Evolutionary conservation across 2,113 vertebrate species (phyloP).

Genomic region (Cinclus mexicanus): DNA sequence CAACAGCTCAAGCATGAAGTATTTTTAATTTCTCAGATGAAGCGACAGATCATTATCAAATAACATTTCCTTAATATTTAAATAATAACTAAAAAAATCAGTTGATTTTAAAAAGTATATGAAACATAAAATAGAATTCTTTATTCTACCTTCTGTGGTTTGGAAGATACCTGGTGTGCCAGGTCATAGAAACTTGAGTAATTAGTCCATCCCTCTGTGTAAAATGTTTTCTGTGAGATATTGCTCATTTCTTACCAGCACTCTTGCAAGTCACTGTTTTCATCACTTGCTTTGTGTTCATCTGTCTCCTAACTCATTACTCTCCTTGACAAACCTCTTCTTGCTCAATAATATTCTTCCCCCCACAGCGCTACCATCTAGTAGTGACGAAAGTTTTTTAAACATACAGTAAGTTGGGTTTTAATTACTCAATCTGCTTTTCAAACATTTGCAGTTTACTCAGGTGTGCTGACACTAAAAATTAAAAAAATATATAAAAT

Average conservation of each 20-base stretch:
- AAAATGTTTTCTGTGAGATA: not conserved
- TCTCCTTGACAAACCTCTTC: conserved; percentile 31
- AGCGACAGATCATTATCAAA: conserved; percentile 58
- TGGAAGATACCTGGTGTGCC: not conserved
- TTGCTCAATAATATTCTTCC: conserved; percentile 32
- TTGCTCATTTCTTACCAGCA: conserved; percentile 20
- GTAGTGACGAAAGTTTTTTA: not conserved
- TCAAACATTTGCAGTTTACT: not conserved
- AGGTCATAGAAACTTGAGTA: not conserved
- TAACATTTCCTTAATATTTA: conserved; percentile 39
- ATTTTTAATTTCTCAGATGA: conserved; percentile 61
- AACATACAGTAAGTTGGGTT: not conserved
- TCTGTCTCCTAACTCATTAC: conserved; percentile 40
- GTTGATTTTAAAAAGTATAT: not conserved
- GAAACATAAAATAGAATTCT: not conserved
- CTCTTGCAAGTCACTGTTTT: conserved; percentile 17
- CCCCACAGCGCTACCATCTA: not conserved
- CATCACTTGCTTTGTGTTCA: conserved; percentile 55
- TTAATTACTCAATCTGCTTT: conserved; percentile 10
- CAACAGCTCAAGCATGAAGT: conserved; percentile 68
- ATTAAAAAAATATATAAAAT: not conserved
- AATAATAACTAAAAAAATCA: not conserved
- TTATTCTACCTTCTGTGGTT: not conserved
- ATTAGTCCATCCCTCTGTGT: not conserved
- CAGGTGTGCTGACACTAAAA: not conserved